A percentile compares a stretch with the other conserved stretches of the same genome.
phyloP scores from a whole-genome alignment of 2,888 invertebrate genomes.

The Calliopum simillimum region DNA sequence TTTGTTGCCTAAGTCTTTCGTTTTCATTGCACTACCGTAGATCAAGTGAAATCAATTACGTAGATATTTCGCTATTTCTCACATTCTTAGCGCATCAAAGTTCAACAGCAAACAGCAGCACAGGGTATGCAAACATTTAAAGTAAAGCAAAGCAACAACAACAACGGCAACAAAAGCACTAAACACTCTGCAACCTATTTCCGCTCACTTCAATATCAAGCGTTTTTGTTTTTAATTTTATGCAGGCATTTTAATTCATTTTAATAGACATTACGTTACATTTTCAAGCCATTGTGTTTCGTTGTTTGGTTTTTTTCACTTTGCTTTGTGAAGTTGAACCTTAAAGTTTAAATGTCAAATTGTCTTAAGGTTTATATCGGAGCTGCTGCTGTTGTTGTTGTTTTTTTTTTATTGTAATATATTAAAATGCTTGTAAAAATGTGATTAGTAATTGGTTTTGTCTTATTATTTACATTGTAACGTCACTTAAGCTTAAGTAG shows the following conservation, averaged over 20 bases:
- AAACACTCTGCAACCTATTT: not conserved
- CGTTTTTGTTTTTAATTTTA: slow-evolving; percentile 5
- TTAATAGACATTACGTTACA: not conserved
- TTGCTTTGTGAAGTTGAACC: not conserved
- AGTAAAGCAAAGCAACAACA: not conserved
- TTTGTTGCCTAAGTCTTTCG: slow-evolving; percentile 30
- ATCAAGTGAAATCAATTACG: no score
- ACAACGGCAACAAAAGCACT: not conserved
- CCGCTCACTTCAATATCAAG: not conserved
- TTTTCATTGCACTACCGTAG: not conserved
- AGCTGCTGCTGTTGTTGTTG: not conserved
- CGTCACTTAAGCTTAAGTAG: not conserved
- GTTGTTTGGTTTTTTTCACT: not conserved
- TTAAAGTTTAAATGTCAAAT: not conserved
- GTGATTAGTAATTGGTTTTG: not conserved
- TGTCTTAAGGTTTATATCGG: not conserved
- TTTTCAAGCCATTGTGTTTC: not conserved
- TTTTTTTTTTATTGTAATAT: not conserved
- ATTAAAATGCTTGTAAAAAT: not conserved
- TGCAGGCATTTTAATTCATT: slow-evolving; percentile 1
- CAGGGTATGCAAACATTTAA: not conserved
- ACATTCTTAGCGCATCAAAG: slow-evolving; percentile 12
- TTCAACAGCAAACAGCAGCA: not conserved
- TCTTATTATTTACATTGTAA: not conserved
- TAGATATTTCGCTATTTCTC: not conserved